Conservation (phyloP, 35 echinoderm and acorn worm species). For the Stichopus chloronotus region DNA sequence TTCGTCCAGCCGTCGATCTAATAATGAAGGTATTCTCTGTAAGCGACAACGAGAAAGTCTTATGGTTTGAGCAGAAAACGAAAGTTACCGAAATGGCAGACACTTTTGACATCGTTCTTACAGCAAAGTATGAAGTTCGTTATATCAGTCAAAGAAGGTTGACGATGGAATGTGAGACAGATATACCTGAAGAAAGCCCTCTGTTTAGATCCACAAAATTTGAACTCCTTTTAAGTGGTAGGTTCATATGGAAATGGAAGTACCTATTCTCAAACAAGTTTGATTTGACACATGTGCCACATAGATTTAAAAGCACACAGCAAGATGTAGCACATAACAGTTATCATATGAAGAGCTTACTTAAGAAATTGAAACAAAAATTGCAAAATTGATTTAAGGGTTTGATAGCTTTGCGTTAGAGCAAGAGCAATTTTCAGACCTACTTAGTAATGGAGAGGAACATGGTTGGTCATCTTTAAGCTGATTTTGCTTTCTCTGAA, state of each 20-base stretch:
- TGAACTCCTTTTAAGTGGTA: not conserved
- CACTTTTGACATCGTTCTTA: not conserved
- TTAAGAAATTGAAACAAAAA: not conserved
- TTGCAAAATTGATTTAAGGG: not conserved
- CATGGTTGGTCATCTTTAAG: too few relatives aligned
- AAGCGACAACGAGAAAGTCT: not conserved
- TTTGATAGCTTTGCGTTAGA: too few relatives aligned
- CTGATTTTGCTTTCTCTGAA: too few relatives aligned
- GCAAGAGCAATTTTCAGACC: too few relatives aligned
- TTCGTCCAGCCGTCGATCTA: not conserved
- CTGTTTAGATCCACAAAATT: not conserved
- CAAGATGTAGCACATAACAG: too few relatives aligned
- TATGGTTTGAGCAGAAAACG: not conserved
- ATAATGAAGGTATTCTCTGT: not conserved
- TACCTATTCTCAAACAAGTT: not conserved
- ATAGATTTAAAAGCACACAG: too few relatives aligned
- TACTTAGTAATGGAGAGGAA: too few relatives aligned
- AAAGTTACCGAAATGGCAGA: not conserved
- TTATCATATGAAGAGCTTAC: too few relatives aligned
- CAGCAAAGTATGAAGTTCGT: not conserved
- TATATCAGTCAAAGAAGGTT: not conserved
- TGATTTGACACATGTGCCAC: not conserved
- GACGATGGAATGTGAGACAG: not conserved
- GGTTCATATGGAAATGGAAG: not conserved
- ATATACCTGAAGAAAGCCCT: not conserved